phyloP scores from a whole-genome alignment of 2,888 invertebrate genomes.

The Notocelia uddmanniana region DNA sequence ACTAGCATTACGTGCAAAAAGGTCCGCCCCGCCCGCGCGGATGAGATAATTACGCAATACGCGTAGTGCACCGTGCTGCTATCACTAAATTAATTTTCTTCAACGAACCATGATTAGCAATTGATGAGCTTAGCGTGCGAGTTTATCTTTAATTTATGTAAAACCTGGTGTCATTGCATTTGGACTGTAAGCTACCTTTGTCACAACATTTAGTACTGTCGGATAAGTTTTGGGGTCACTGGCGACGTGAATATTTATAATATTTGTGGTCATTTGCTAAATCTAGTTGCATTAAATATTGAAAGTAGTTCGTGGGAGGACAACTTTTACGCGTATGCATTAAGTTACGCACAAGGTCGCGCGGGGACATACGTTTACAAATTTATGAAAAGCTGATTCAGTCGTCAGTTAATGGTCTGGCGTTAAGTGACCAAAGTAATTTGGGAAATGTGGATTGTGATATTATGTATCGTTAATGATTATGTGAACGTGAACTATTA shows the following conservation, averaged over 20 bases:
- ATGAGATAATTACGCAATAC: conserved; percentile 16
- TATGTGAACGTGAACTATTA: not conserved
- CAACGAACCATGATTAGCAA: conserved; percentile 6
- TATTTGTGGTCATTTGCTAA: not conserved
- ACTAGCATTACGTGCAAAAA: conserved; percentile 39
- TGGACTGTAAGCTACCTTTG: not conserved
- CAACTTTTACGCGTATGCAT: conserved; percentile 33
- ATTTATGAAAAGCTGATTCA: conserved; percentile 15
- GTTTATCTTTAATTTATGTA: not conserved
- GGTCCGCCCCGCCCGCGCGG: conserved; percentile 27
- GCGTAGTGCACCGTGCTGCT: conserved; percentile 21
- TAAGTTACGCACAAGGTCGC: conserved; percentile 32
- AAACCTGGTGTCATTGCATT: not conserved
- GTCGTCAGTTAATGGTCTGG: not conserved
- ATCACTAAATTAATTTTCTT: conserved; percentile 22
- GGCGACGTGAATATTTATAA: conserved; percentile 1
- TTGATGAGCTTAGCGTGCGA: conserved; percentile 14
- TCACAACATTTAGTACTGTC: not conserved
- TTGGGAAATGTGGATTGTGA: conserved; percentile 2
- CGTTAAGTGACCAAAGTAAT: not conserved
- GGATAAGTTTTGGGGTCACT: conserved; percentile 8
- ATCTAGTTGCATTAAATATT: not conserved
- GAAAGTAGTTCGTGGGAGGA: conserved; percentile 26
- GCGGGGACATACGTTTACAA: conserved; percentile 12
- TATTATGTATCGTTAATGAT: not conserved